Percentiles rank a stretch among this genome's conserved stretches.
Conservation (phyloP, 2,888 invertebrate genomes). For the Pinctada fucata region DNA sequence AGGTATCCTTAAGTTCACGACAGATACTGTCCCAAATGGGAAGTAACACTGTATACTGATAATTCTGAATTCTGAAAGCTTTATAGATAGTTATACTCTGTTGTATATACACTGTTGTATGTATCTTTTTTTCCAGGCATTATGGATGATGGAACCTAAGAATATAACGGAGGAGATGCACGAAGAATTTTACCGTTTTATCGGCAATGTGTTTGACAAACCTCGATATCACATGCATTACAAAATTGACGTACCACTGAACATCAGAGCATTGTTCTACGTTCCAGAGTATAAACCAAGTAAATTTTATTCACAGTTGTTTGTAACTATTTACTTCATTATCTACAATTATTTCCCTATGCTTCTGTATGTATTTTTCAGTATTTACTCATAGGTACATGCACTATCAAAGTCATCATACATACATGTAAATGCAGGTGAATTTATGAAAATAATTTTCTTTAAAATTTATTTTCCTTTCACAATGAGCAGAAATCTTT, state of each 20-base stretch:
- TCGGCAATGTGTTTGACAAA: constrained; percentile 89
- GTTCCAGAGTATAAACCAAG: constrained; percentile 95
- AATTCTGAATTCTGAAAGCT: neutral
- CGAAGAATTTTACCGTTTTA: constrained; percentile 93
- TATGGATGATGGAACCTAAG: constrained; percentile 96
- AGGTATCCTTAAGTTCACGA: too few species aligned
- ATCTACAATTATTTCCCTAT: too few species aligned
- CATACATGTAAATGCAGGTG: too few species aligned
- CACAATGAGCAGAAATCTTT: too few species aligned
- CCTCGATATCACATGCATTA: constrained; percentile 95
- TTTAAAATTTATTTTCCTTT: too few species aligned
- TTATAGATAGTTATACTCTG: neutral
- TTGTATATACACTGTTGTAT: neutral
- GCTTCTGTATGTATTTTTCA: too few species aligned
- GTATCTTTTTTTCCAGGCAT: constrained; percentile 80
- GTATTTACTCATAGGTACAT: too few species aligned
- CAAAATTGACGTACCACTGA: constrained; percentile 93
- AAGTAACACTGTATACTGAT: too few species aligned
- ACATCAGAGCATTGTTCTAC: constrained; percentile 92
- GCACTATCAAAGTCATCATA: too few species aligned
- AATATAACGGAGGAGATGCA: constrained; percentile 91
- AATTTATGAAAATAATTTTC: too few species aligned
- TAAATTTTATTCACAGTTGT: constrained; percentile 48
- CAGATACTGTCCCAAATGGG: too few species aligned
- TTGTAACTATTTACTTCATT: too few species aligned